Evolutionary conservation across 2,888 invertebrate genomes (phyloP).

Genomic region (Mongoloraphidia duomilia): DNA sequence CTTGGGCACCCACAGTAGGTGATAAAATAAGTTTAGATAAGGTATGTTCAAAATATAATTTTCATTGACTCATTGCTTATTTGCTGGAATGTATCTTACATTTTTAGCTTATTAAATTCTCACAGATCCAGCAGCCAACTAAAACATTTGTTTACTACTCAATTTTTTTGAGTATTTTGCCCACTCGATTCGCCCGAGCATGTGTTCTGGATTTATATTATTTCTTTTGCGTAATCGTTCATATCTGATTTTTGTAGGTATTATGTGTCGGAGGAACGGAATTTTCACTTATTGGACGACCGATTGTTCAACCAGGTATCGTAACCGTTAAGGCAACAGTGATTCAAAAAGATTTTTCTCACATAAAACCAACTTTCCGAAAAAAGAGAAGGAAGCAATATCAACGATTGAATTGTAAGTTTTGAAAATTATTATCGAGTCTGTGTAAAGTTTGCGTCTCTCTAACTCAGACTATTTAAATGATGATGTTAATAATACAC

Average conservation of each 20-base stretch:
- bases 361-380: conserved; percentile 62
- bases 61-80: not conserved
- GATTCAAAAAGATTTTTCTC: conserved; percentile 68
- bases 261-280: conserved; percentile 62
- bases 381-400: conserved; percentile 66
- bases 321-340: conserved; percentile 67
- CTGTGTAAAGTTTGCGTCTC: not conserved
- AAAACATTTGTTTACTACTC: not conserved
- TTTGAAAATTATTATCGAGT: conserved; percentile 4
- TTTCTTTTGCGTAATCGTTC: too few species aligned
- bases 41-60: conserved; percentile 26
- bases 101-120: not conserved
- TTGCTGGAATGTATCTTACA: not conserved
- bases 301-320: conserved; percentile 57
- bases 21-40: conserved; percentile 72
- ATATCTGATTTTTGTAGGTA: conserved; percentile 29
- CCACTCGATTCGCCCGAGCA: too few species aligned
- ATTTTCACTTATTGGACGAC: conserved; percentile 69
- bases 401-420: conserved; percentile 55
- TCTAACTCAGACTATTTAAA: too few species aligned
- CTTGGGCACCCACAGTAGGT: conserved; percentile 69
- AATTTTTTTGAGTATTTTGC: too few species aligned
- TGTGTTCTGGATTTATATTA: too few species aligned
- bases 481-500: too few species aligned
- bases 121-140: too few species aligned